Percentiles rank a stretch among this genome's conserved stretches.
Conservation (phyloP, 2,888 invertebrate genomes). For the Drosophila siamana region DNA sequence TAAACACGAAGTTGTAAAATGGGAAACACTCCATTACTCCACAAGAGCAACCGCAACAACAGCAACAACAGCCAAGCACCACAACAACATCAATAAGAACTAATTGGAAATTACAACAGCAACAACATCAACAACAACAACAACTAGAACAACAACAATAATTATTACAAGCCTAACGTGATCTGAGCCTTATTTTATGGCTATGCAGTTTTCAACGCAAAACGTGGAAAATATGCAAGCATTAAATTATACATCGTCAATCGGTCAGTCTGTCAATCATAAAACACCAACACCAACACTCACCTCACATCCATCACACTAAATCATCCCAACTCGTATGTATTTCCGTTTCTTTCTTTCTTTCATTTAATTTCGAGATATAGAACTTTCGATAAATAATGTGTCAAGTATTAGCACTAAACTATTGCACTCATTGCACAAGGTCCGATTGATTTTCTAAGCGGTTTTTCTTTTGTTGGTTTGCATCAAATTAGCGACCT, state of each 20-base stretch:
- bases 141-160: slow-evolving; percentile 3
- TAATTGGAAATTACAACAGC: slow-evolving; percentile 4
- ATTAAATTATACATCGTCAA: slow-evolving; percentile 6
- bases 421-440: background rate
- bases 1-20: slow-evolving; percentile 33
- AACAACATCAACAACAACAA: slow-evolving; percentile 12
- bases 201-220: slow-evolving; percentile 26
- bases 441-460: background rate
- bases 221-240: slow-evolving; percentile 6
- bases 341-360: slow-evolving; percentile 11
- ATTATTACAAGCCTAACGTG: slow-evolving; percentile 3
- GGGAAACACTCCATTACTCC: slow-evolving; percentile 22
- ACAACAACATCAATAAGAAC: slow-evolving; percentile 17
- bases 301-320: slow-evolving; percentile 6
- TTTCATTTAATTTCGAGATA: background rate
- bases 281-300: background rate
- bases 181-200: slow-evolving; percentile 16
- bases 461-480: background rate
- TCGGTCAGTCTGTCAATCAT: slow-evolving; percentile 4
- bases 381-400: background rate
- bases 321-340: slow-evolving; percentile 1
- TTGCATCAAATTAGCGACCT: background rate
- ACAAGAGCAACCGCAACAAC: slow-evolving; percentile 19
- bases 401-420: background rate
- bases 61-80: slow-evolving; percentile 21